Evolutionary conservation across 2,797 vertebrate species (phyloP), one percentile per base, ranked within the genome.

Genomic region (Crocodylus rhombifer): DNA sequence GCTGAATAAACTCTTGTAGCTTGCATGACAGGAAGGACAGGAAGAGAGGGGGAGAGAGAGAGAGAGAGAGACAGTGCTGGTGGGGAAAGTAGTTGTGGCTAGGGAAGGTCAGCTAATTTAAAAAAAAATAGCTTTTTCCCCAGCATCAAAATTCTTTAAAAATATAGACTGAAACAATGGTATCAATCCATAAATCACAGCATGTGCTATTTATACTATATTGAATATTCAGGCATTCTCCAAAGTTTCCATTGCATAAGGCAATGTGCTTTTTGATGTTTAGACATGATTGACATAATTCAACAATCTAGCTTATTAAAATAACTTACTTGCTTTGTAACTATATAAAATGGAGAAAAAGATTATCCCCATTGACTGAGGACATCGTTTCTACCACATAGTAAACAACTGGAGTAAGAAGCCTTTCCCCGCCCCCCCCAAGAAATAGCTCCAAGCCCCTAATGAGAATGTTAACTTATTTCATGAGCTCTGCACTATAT

Each of bases 231-330:
- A 67, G 36, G n/a, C 63, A 86, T 93, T 74, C 93, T 58, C 80
- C 15, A 89, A 25, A 88, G 90, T 97, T 93, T 36, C 87, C 81
- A 94, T 95, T 95, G 83, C 77, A 64, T 82, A 88, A 61, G 62
- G 80, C 79, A 95, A 88, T 92, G 94, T 91, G 36, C 92, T 93
- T 97, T 77, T 94, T 95, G 94, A 83, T 97, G 82, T 86, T 97
- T 95, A 93, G 88, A 92, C 76, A 63, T 79, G 90, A 95, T 74
- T 97, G 97, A 92, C 88, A 90, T 92, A 95, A 97, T 92, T 92
- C 1, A 28, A 95, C 91, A 96, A 90, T 96, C 76, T 95, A 85
- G 78, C 20, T 95, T 97, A 97, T 97, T 96, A 96, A 81, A 9
- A 51, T 51, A 9, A 51, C 42, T 51, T 51, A 51, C 87, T 83